phyloP scores from a whole-genome alignment of 2,113 vertebrate species.

The Brienomyrus longianalis region DNA sequence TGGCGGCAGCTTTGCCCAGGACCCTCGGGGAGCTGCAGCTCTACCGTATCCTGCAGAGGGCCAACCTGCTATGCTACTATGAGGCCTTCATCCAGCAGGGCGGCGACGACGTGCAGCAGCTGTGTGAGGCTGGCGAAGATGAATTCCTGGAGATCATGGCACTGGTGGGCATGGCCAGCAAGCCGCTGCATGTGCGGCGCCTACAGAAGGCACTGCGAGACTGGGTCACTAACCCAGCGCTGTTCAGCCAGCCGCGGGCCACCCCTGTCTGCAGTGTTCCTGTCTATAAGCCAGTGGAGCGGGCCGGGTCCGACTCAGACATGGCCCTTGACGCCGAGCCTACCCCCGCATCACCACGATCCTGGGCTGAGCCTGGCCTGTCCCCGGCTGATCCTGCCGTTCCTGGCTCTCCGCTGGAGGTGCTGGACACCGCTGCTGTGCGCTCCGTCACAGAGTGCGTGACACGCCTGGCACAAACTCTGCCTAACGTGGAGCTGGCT shows the following conservation, averaged over 20 bases:
- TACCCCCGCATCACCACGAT: conserved; percentile 40
- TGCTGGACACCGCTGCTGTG: conserved; percentile 76
- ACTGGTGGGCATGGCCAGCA: conserved; percentile 95
- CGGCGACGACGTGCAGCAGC: conserved; percentile 94
- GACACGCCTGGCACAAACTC: conserved; percentile 77
- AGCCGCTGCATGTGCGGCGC: conserved; percentile 87
- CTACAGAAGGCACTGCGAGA: conserved; percentile 93
- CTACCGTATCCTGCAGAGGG: conserved; percentile 89
- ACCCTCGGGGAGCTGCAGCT: conserved; percentile 96
- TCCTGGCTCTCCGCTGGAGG: conserved; percentile 85
- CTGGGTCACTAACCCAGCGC: conserved; percentile 94
- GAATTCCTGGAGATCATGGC: conserved; percentile 99
- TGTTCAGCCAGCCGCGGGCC: conserved; percentile 93
- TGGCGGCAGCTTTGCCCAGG: conserved; percentile 88
- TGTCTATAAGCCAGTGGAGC: conserved; percentile 86
- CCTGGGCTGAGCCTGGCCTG: conserved; percentile 84
- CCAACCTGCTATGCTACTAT: conserved; percentile 92
- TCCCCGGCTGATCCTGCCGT: conserved; percentile 80
- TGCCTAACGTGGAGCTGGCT: conserved; percentile 69
- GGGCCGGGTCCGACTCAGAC: background rate
- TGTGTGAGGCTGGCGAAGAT: conserved; percentile 94
- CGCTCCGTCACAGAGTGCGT: conserved; percentile 89
- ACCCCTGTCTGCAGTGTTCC: conserved; percentile 97
- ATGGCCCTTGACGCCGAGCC: background rate
- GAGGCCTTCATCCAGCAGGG: conserved; percentile 98